A percentile compares a stretch with the other conserved stretches of the same genome.
These are phyloP conservation scores for Euura lappo DNA, from an alignment of 1,140 invertebrate species.

Conservation along the genomic window DNA sequence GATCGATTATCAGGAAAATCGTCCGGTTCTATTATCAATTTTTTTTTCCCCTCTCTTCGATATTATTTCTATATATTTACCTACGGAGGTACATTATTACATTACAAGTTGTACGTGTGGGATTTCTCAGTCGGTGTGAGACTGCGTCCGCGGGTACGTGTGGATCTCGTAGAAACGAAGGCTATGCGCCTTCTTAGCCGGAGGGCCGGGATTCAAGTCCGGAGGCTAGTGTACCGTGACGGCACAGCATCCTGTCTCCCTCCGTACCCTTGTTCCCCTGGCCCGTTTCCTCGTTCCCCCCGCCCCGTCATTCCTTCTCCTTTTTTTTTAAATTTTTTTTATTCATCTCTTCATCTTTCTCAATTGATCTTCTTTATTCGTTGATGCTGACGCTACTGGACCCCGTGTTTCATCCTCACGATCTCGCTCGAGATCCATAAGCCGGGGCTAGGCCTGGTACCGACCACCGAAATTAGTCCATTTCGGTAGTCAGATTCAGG, in stretches of 20 bases:
- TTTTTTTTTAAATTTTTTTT: slow-evolving; percentile 10
- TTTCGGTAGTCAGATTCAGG: background rate
- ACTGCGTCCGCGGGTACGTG: too few relatives aligned
- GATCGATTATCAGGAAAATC: too few relatives aligned
- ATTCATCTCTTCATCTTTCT: slow-evolving; percentile 21
- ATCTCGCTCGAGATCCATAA: background rate
- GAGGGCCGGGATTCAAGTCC: slow-evolving; percentile 53
- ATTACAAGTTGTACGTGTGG: too few relatives aligned
- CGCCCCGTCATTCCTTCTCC: slow-evolving; percentile 9
- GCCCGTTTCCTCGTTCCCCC: slow-evolving; percentile 13
- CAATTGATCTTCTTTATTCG: slow-evolving; percentile 27
- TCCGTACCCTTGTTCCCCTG: slow-evolving; percentile 16
- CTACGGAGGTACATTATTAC: too few relatives aligned
- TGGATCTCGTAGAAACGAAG: background rate
- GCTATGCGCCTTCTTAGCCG: slow-evolving; percentile 39
- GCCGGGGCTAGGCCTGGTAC: too few relatives aligned
- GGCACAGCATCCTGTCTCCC: slow-evolving; percentile 46
- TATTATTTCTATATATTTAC: too few relatives aligned
- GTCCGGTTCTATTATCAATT: too few relatives aligned
- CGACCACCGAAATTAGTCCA: too few relatives aligned
- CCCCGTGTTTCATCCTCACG: background rate
- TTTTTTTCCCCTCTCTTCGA: too few relatives aligned
- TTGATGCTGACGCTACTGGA: too few relatives aligned
- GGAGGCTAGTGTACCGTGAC: slow-evolving; percentile 55
- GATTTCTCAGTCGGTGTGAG: too few relatives aligned